Conservation (phyloP, 2,888 invertebrate genomes). For the Strigamia crassipes region DNA sequence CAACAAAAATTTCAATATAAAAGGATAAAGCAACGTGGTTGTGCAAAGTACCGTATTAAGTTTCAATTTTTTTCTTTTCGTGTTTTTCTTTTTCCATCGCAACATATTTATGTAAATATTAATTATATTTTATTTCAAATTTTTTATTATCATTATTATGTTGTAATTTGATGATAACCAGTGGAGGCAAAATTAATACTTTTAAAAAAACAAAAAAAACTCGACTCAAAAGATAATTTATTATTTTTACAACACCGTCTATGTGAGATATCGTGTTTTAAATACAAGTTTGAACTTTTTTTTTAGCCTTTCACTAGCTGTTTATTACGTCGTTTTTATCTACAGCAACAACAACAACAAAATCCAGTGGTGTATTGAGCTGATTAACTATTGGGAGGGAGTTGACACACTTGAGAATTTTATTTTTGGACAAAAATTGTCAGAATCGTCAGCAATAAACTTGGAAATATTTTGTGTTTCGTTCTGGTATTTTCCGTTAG, state of each 20-base stretch:
- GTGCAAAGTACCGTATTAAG: conserved; percentile 2
- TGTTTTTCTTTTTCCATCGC: neutral
- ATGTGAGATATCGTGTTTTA: too few relatives aligned
- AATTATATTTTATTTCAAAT: neutral
- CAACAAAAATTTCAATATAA: neutral
- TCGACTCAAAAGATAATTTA: neutral
- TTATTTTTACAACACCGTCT: neutral
- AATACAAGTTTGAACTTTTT: neutral
- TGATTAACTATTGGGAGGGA: conserved; percentile 39
- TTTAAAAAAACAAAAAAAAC: conserved; percentile 23
- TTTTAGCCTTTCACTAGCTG: neutral
- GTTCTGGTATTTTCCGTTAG: neutral
- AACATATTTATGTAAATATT: conserved; percentile 34
- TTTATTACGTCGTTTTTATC: neutral
- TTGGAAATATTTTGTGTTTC: conserved; percentile 20
- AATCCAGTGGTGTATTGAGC: conserved; percentile 16
- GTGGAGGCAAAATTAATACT: conserved; percentile 42
- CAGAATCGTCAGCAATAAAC: conserved; percentile 44
- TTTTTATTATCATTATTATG: neutral
- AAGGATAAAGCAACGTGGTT: neutral
- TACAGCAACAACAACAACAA: neutral
- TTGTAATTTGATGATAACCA: conserved; percentile 38
- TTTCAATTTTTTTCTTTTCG: neutral
- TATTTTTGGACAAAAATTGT: conserved; percentile 45
- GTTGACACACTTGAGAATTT: conserved; percentile 44